These are phyloP conservation scores for Eulemur rubriventer DNA, from an alignment of 2,797 vertebrate species.

Conservation along the genomic window DNA sequence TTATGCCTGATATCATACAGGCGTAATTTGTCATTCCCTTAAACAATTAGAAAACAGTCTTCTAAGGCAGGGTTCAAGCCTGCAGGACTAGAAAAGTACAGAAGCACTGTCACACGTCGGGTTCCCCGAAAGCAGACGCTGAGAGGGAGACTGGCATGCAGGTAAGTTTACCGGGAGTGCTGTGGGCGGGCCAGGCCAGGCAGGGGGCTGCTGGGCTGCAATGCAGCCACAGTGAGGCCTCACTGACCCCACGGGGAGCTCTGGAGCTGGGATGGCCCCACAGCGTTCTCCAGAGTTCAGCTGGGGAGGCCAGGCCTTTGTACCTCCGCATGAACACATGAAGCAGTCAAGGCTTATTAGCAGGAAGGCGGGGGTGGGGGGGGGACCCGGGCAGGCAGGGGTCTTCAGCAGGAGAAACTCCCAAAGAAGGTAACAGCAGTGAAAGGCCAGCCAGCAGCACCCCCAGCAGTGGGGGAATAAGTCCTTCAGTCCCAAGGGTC, in stretches of 20 bases:
- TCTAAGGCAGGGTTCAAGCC: neutral
- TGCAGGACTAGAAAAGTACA: too few species aligned
- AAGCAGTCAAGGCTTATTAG: neutral
- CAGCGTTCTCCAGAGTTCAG: neutral
- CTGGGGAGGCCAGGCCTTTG: neutral
- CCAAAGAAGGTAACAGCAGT: neutral
- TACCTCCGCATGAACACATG: neutral
- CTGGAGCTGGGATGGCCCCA: neutral
- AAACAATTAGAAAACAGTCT: neutral
- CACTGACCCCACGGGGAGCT: neutral
- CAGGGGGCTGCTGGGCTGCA: too few species aligned
- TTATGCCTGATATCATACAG: neutral
- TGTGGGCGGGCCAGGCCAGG: neutral
- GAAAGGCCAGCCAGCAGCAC: neutral
- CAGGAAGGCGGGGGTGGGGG: too few species aligned
- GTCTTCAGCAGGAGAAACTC: neutral
- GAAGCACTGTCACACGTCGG: neutral
- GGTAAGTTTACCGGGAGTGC: neutral
- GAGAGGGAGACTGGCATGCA: neutral
- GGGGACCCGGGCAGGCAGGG: neutral
- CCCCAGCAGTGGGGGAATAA: neutral
- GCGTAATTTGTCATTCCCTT: neutral
- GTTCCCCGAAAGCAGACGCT: rapidly evolving
- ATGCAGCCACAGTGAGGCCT: neutral
- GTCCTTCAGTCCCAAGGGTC: neutral